Conservation (phyloP, 2,797 vertebrate species). For the Acrossocheilus fasciatus region DNA sequence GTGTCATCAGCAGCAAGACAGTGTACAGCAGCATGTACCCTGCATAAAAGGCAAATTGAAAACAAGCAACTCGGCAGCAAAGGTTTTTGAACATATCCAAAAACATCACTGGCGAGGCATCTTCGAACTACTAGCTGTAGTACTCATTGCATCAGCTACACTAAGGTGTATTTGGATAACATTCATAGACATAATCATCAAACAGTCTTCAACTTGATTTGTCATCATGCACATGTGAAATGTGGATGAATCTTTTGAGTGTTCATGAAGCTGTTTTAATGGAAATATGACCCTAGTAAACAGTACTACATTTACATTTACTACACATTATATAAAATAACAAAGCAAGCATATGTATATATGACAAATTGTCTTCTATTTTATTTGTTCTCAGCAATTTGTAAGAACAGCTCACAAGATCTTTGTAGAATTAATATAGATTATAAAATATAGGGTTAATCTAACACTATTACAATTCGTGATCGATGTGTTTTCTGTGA, state of each 20-base stretch:
- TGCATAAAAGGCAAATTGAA: slow-evolving; percentile 48
- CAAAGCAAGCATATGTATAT: slow-evolving; percentile 67
- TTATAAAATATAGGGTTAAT: slow-evolving; percentile 40
- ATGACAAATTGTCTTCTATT: slow-evolving; percentile 28
- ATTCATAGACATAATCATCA: slow-evolving; percentile 50
- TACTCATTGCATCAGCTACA: slow-evolving; percentile 48
- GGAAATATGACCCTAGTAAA: slow-evolving; percentile 20
- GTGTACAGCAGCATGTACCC: slow-evolving; percentile 41
- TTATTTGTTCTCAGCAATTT: slow-evolving; percentile 19
- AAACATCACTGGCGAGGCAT: slow-evolving; percentile 29
- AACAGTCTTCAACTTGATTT: slow-evolving; percentile 38
- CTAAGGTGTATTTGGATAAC: slow-evolving; percentile 36
- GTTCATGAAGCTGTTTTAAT: slow-evolving; percentile 12
- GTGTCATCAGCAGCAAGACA: slow-evolving; percentile 52
- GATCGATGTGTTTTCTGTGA: slow-evolving; percentile 36
- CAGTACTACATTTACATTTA: slow-evolving; percentile 20
- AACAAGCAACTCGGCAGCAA: slow-evolving; percentile 74
- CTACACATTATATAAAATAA: slow-evolving; percentile 54
- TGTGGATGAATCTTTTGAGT: slow-evolving; percentile 33
- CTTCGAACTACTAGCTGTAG: slow-evolving; percentile 22
- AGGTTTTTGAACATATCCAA: slow-evolving; percentile 59
- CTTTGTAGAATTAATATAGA: slow-evolving; percentile 11
- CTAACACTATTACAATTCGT: slow-evolving; percentile 43
- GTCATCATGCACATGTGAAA: slow-evolving; percentile 43
- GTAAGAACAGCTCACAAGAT: slow-evolving; percentile 26